These are phyloP conservation scores for Brachypteracias leptosomus DNA, from an alignment of 2,113 vertebrate species.

Conservation along the genomic window DNA sequence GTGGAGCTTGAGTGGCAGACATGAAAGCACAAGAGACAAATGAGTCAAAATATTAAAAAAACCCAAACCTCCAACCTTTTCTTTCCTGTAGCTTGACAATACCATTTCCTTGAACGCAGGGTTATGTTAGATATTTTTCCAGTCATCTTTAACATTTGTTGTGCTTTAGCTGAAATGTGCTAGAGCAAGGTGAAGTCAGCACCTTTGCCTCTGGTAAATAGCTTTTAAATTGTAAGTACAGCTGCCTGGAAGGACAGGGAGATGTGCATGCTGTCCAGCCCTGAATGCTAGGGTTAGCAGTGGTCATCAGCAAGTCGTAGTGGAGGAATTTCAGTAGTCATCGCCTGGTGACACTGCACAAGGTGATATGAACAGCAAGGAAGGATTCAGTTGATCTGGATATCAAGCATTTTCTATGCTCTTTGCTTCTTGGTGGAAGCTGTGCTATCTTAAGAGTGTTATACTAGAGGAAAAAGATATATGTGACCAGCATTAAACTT, in stretches of 20 bases:
- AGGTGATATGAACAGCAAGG: background rate
- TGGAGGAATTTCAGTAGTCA: background rate
- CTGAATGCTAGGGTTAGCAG: background rate
- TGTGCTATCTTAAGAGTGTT: background rate
- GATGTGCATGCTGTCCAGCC: background rate
- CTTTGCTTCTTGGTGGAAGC: background rate
- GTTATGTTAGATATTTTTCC: background rate
- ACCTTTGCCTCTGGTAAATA: background rate
- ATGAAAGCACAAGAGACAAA: background rate
- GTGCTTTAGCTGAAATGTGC: background rate
- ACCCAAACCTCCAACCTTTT: background rate
- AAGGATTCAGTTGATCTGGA: background rate
- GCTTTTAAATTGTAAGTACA: background rate
- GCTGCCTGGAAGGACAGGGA: background rate
- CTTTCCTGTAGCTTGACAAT: background rate
- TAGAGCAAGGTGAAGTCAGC: background rate
- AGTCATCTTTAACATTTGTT: constrained; percentile 1
- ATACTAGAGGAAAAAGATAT: background rate
- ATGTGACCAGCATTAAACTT: background rate
- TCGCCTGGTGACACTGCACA: background rate
- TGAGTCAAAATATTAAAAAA: constrained; percentile 1
- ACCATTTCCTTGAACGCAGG: background rate
- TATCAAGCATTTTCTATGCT: background rate
- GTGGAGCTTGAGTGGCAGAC: constrained; percentile 11
- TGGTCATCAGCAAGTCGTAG: background rate